Evolutionary conservation across 2,888 invertebrate species (phyloP).

Genomic region (Theretra japonica): DNA sequence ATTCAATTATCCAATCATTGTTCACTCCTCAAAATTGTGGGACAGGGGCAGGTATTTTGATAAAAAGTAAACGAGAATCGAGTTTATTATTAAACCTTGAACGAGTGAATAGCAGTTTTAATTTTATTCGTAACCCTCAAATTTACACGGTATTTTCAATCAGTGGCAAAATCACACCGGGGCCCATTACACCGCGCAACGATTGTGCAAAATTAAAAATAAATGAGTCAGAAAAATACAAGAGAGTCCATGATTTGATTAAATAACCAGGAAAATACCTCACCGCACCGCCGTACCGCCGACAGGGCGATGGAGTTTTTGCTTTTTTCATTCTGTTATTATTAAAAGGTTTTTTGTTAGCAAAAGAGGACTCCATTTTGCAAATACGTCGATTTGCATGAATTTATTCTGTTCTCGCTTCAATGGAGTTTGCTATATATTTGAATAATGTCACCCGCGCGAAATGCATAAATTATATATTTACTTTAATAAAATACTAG

Average conservation of each 20-base stretch:
- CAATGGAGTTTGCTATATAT: conserved; percentile 55
- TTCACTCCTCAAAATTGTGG: too few species aligned
- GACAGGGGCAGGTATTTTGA: too few species aligned
- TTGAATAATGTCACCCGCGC: conserved; percentile 55
- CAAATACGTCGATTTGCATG: conserved; percentile 77
- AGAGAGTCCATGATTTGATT: conserved; percentile 74
- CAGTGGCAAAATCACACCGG: conserved; percentile 17
- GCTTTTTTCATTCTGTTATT: conserved; percentile 55
- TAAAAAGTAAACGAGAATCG: too few species aligned
- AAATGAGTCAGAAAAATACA: conserved; percentile 78
- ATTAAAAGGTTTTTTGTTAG: conserved; percentile 72
- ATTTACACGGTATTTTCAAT: conserved; percentile 19
- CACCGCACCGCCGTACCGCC: conserved; percentile 45
- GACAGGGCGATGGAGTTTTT: conserved; percentile 46
- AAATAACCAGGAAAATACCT: conserved; percentile 79
- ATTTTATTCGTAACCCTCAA: conserved; percentile 4
- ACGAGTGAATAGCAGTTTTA: neutral
- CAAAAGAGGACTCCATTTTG: conserved; percentile 66
- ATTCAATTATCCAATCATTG: too few species aligned
- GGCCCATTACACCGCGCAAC: conserved; percentile 30
- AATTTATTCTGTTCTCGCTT: conserved; percentile 60
- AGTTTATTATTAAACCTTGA: too few species aligned
- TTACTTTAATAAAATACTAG: conserved; percentile 24
- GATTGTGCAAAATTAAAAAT: conserved; percentile 72
- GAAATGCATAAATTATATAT: conserved; percentile 31